Evolutionary conservation across 1,140 invertebrate species (phyloP).

Genomic region (Habropoda laboriosa): DNA sequence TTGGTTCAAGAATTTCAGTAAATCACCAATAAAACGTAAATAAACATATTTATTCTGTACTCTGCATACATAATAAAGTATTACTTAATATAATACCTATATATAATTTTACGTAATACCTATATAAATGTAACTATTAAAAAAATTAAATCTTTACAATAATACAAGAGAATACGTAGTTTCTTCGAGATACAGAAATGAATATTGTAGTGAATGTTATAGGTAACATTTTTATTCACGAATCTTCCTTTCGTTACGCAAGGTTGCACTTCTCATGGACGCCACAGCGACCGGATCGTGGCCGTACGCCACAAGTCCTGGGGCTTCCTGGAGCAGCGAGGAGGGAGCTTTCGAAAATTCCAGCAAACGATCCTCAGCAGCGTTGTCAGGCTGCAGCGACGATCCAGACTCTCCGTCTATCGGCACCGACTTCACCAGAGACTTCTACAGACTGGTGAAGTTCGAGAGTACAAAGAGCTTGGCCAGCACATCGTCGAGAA

Average conservation of each 20-base stretch:
- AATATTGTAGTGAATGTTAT: no score
- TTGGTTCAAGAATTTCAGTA: no score
- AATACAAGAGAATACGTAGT: no score
- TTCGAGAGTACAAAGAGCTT: slow-evolving; percentile 91
- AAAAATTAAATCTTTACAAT: no score
- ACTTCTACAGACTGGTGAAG: slow-evolving; percentile 89
- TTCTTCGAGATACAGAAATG: no score
- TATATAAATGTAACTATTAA: no score
- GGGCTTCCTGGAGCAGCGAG: slow-evolving; percentile 77
- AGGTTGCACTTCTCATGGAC: slow-evolving; percentile 76
- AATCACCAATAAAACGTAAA: no score
- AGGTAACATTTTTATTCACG: neutral
- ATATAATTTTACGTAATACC: no score
- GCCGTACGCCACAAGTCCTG: slow-evolving; percentile 76
- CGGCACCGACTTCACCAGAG: slow-evolving; percentile 89
- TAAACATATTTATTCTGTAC: no score
- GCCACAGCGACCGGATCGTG: slow-evolving; percentile 72
- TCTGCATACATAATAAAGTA: no score
- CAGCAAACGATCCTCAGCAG: slow-evolving; percentile 86
- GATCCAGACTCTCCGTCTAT: slow-evolving; percentile 85
- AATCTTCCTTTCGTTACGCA: slow-evolving; percentile 4
- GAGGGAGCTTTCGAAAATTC: slow-evolving; percentile 75
- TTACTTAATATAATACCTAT: no score
- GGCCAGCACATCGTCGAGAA: slow-evolving; percentile 88
- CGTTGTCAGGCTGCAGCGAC: slow-evolving; percentile 85